These are phyloP conservation scores for Vidua chalybeata DNA, from an alignment of 2,113 vertebrate genomes.

Conservation along the genomic window DNA sequence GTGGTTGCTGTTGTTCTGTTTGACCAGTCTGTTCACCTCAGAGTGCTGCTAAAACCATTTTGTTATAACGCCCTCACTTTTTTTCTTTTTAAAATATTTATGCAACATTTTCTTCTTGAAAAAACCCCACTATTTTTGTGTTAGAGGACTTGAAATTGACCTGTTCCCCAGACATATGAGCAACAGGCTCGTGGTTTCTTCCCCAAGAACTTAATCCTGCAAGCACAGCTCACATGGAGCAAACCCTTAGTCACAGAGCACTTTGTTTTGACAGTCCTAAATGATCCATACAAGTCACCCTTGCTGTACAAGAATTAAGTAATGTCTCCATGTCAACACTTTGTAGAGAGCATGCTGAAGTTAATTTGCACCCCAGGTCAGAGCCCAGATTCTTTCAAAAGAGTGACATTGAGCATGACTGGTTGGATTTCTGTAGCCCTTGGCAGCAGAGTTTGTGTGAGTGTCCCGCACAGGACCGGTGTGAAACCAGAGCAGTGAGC, in stretches of 20 bases:
- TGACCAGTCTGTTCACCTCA: neutral
- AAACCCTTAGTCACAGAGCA: conserved; percentile 4
- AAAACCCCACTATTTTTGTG: neutral
- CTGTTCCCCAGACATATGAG: neutral
- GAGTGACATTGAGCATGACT: conserved; percentile 17
- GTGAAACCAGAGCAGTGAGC: neutral
- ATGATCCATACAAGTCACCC: conserved; percentile 52
- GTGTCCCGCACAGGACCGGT: neutral
- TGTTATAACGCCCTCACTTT: neutral
- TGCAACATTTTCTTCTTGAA: neutral
- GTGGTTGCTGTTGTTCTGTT: neutral
- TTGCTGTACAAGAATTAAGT: conserved; percentile 51
- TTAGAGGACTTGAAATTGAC: neutral
- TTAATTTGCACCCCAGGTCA: conserved; percentile 54
- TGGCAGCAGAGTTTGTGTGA: neutral
- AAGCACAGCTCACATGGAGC: neutral
- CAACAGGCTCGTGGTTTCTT: neutral
- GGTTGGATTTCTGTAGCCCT: conserved; percentile 19
- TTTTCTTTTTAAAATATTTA: neutral
- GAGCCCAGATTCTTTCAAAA: conserved; percentile 56
- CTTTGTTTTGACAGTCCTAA: conserved; percentile 58
- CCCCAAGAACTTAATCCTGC: neutral
- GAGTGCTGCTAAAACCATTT: neutral
- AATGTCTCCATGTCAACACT: conserved; percentile 52
- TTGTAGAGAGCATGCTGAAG: conserved; percentile 4